Evolutionary conservation across 2,113 vertebrate species (phyloP).

Genomic region (Dicentrarchus labrax): DNA sequence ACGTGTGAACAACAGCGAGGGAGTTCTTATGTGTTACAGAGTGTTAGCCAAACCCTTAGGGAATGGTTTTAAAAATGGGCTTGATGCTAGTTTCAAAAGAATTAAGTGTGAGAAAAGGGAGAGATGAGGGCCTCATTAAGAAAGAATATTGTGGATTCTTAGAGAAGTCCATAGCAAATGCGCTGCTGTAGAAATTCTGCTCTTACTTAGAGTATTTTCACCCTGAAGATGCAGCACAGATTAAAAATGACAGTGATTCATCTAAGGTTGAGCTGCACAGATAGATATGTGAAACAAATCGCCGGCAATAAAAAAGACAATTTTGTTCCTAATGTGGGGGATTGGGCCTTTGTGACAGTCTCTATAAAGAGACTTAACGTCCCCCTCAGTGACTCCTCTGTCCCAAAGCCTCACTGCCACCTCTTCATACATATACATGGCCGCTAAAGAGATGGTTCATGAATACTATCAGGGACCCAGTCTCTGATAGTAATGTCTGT

Average conservation of each 20-base stretch:
- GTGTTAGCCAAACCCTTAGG: conserved; percentile 54
- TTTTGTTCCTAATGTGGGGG: conserved; percentile 66
- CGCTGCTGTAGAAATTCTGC: not conserved
- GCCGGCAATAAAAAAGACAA: conserved; percentile 62
- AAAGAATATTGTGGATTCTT: conserved; percentile 8
- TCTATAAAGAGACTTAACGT: conserved; percentile 68
- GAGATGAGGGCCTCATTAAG: conserved; percentile 18
- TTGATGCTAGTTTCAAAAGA: conserved; percentile 6
- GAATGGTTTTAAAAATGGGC: conserved; percentile 13
- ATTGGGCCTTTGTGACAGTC: conserved; percentile 68
- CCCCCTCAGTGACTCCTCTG: conserved; percentile 50
- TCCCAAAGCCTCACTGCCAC: conserved; percentile 50
- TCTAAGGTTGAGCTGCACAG: conserved; percentile 39
- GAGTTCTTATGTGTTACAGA: conserved; percentile 43
- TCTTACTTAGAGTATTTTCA: conserved; percentile 17
- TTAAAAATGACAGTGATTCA: conserved; percentile 68
- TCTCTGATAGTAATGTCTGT: conserved; percentile 50
- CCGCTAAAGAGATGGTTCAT: conserved; percentile 65
- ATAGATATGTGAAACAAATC: conserved; percentile 63
- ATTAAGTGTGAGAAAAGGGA: conserved; percentile 6
- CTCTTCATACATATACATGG: conserved; percentile 78
- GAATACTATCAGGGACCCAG: conserved; percentile 66
- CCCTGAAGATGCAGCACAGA: conserved; percentile 31
- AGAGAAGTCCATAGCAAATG: not conserved
- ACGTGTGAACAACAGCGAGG: conserved; percentile 54